Percentiles rank a stretch among this genome's conserved stretches.
These are phyloP conservation scores for Sebastolobus alascanus DNA, from an alignment of 2,797 vertebrate species.

Conservation along the genomic window DNA sequence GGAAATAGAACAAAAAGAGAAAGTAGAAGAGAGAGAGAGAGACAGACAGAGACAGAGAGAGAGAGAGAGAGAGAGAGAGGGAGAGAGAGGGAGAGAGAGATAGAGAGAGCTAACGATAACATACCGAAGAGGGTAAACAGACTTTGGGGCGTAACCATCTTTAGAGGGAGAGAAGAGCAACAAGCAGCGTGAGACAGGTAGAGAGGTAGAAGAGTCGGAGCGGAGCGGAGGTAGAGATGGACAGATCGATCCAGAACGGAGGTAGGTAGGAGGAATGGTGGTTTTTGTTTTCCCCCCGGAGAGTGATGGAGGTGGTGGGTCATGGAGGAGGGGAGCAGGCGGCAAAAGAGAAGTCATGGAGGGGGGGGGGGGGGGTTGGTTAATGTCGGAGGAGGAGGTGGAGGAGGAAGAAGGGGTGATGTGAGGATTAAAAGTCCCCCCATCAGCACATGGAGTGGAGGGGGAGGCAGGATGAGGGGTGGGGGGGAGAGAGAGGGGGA, in stretches of 20 bases:
- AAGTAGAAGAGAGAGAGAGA: conserved; percentile 80
- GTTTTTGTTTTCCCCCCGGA: conserved; percentile 90
- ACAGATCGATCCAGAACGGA: conserved; percentile 99
- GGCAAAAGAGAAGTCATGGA: conserved; percentile 54
- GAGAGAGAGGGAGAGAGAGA: conserved; percentile 75
- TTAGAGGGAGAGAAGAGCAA: conserved; percentile 99
- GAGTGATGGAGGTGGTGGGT: conserved; percentile 97
- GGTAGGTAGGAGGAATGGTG: conserved; percentile 89
- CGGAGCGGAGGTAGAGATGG: conserved; percentile 93
- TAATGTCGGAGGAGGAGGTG: conserved; percentile 84
- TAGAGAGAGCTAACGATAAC: conserved; percentile 98
- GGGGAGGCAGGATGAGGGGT: conserved; percentile 54
- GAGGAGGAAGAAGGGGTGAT: conserved; percentile 74
- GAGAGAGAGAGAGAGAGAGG: conserved; percentile 63
- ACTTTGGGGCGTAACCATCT: conserved; percentile 99
- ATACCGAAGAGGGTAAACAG: conserved; percentile 99
- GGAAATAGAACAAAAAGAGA: conserved; percentile 84
- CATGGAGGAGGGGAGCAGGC: conserved; percentile 94
- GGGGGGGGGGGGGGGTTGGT: conserved; percentile 23
- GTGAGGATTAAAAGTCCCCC: conserved; percentile 37
- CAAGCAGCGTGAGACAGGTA: conserved; percentile 99
- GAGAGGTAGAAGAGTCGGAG: conserved; percentile 98
- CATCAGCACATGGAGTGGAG: conserved; percentile 62
- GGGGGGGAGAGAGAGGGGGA: conserved; percentile 3
- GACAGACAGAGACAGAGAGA: conserved; percentile 80